Evolutionary conservation across 2,797 vertebrate species (phyloP), one percentile per base, ranked within the genome.

Genomic region (Oryzias dopingdopingensis): DNA sequence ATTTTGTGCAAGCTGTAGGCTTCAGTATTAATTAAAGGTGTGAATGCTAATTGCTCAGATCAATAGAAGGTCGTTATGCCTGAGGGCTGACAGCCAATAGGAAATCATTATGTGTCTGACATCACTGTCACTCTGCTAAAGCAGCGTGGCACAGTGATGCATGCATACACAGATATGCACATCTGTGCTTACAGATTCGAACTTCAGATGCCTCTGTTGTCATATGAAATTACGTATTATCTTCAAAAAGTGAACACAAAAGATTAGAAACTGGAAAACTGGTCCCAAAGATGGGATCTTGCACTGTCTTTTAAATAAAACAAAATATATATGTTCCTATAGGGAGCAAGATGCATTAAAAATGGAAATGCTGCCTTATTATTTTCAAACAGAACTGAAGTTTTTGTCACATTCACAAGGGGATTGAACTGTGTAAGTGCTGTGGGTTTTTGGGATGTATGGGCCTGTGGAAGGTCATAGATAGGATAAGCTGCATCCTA

Each of bases 21-120:
- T 67, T 85, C 86, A 81, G 84, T 88, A 88, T 86, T 89, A 89
- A 88, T 90, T 88, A 88, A 86, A 90, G 81, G 84, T 87, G 88
- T 77, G 83, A 86, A 90, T 88, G 83, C 82, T 90, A 90, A 90
- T 88, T 88, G 87, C 76, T 80, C 52, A 2, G 81, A 88, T 89
- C 88, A 74, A 89, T 89, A 88, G 72, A 24, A 7, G 83, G 85
- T 85, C 83, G 65, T 86, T 85, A 76, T 76, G 83, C 77, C 81
- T 79, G 69, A 8, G 74, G 80, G 72, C 60, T 59, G 59, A 63
- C 83, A 71, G 74, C 86, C 86, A 90, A 89, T 87, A 73, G 83
- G 79, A 90, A 89, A 89, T 89, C 84, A 24, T 84, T 87, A 86
- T 22, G 52, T 83, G 86, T 81, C 86, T 83, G 80, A 81, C 85